A percentile compares a stretch with the other conserved stretches of the same genome.
Conservation (phyloP, 2,888 invertebrate genomes). For the Ethmia dodecea region DNA sequence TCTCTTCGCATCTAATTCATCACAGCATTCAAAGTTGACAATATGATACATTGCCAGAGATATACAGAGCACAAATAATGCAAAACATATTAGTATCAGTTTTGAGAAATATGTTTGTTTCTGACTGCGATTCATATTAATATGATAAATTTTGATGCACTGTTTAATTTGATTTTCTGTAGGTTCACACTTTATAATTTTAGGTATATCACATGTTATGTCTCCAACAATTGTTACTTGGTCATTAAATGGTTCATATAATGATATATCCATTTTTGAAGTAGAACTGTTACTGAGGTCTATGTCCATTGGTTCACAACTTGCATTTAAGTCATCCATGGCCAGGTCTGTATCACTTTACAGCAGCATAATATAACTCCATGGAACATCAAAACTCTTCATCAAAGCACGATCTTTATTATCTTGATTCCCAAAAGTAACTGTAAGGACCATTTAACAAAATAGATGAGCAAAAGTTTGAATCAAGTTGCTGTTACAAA, state of each 20-base stretch:
- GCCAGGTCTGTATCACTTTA: too few species aligned
- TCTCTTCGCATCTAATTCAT: constrained; percentile 30
- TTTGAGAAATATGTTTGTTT: constrained; percentile 7
- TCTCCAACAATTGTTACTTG: constrained; percentile 5
- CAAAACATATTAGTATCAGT: constrained; percentile 20
- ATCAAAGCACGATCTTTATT: too few species aligned
- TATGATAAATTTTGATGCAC: constrained; percentile 36
- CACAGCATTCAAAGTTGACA: constrained; percentile 39
- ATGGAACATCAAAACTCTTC: too few species aligned
- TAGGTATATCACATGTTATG: constrained; percentile 2
- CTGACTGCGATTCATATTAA: constrained; percentile 24
- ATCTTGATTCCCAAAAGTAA: too few species aligned
- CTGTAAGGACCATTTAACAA: too few species aligned
- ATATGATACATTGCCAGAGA: constrained; percentile 34
- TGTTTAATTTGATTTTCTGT: background rate
- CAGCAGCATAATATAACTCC: too few species aligned
- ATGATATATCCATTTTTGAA: constrained; percentile 49
- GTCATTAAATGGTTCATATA: constrained; percentile 21
- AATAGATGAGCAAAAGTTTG: too few species aligned
- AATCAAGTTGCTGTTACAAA: too few species aligned
- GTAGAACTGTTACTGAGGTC: constrained; percentile 52
- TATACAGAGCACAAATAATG: constrained; percentile 20
- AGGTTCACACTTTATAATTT: background rate
- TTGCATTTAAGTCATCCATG: constrained; percentile 26
- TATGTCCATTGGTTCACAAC: constrained; percentile 64